Evolutionary conservation across 2,888 invertebrate species (phyloP).

Genomic region (Lottia scabra): DNA sequence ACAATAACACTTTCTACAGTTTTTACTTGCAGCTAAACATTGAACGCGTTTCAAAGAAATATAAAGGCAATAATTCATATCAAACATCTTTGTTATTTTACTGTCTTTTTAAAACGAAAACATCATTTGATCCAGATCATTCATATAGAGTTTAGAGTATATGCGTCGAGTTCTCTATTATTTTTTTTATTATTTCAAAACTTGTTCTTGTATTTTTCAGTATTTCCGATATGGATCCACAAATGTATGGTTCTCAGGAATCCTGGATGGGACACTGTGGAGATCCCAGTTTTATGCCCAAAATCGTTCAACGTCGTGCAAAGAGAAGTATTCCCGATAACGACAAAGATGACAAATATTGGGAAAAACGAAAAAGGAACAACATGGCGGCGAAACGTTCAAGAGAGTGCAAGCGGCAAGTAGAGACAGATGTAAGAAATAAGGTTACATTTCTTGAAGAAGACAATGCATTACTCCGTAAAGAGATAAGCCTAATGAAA

Average conservation of each 20-base stretch:
- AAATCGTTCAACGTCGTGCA: slow-evolving; percentile 33
- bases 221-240: neutral
- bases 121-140: too few species aligned
- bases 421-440: slow-evolving; percentile 39
- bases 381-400: slow-evolving; percentile 57
- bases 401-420: slow-evolving; percentile 47
- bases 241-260: neutral
- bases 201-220: too few species aligned
- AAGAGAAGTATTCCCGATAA: slow-evolving; percentile 46
- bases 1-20: too few species aligned
- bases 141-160: too few species aligned
- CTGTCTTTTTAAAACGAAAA: too few species aligned
- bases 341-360: slow-evolving; percentile 51
- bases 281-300: slow-evolving; percentile 24
- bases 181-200: too few species aligned
- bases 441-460: slow-evolving; percentile 45
- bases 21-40: too few species aligned
- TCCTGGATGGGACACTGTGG: neutral
- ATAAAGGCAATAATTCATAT: too few species aligned
- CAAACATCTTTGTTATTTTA: too few species aligned
- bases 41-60: too few species aligned
- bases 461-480: slow-evolving; percentile 45
- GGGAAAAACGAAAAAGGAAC: slow-evolving; percentile 55
- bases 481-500: slow-evolving; percentile 47
- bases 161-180: too few species aligned